These are phyloP conservation scores for Neodontobutis hainanensis DNA, from an alignment of 2,113 vertebrate species.

Conservation along the genomic window DNA sequence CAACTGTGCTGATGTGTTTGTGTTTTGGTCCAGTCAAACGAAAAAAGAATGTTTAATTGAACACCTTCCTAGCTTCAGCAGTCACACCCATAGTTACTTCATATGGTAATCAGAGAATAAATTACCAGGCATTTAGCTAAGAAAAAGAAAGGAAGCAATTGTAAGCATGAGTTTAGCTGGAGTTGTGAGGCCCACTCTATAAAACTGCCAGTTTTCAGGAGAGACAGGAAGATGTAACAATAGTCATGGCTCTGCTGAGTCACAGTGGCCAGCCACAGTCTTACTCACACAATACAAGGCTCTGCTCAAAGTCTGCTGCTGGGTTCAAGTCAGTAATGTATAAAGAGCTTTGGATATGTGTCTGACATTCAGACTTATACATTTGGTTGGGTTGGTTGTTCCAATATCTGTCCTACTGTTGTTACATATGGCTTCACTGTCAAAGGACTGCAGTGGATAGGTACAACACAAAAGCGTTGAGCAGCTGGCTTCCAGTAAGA, in stretches of 20 bases:
- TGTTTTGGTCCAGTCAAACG: no score
- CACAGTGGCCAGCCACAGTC: conserved; percentile 46
- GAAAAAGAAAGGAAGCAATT: conserved; percentile 58
- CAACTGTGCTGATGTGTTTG: conserved; percentile 6
- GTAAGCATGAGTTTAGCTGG: conserved; percentile 61
- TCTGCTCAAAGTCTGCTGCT: conserved; percentile 24
- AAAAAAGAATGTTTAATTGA: conserved; percentile 40
- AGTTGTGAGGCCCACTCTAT: conserved; percentile 62
- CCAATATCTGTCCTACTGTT: not conserved
- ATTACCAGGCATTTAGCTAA: conserved; percentile 57
- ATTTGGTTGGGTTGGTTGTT: not conserved
- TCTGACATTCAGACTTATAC: not conserved
- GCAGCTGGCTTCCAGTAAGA: conserved; percentile 70
- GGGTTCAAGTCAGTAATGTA: conserved; percentile 25
- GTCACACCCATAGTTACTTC: conserved; percentile 70
- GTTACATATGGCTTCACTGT: conserved; percentile 41
- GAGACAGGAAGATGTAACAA: conserved; percentile 61
- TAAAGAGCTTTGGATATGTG: conserved; percentile 10
- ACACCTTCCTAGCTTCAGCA: conserved; percentile 42
- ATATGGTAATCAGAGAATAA: conserved; percentile 76
- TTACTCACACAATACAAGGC: conserved; percentile 42
- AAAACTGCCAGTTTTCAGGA: conserved; percentile 41
- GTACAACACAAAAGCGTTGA: conserved; percentile 67
- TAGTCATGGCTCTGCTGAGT: conserved; percentile 60
- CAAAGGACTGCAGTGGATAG: conserved; percentile 50